phyloP scores from a whole-genome alignment of 2,113 vertebrate genomes.

The Urocitellus parryii region DNA sequence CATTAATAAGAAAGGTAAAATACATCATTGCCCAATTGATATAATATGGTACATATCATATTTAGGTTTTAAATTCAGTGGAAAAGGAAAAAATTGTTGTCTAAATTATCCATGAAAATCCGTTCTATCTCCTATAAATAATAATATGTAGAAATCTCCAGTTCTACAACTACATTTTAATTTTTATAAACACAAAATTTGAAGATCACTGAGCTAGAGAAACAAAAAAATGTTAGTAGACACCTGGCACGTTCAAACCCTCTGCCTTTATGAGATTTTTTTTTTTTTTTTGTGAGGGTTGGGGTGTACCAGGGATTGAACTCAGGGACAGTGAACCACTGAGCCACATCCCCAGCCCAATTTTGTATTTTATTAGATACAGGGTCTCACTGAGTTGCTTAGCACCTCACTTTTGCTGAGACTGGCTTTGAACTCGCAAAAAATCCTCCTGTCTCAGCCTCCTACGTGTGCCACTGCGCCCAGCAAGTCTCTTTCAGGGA shows the following conservation, averaged over 20 bases:
- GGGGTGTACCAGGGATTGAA: no score
- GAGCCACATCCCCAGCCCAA: no score
- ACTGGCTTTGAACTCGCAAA: no score
- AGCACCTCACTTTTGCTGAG: no score
- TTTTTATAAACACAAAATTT: conserved; percentile 43
- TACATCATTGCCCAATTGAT: background rate
- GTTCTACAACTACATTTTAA: background rate
- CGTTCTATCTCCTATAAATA: background rate
- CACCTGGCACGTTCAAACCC: background rate
- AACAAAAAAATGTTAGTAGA: background rate
- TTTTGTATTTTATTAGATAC: no score
- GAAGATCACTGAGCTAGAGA: background rate
- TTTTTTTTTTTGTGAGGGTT: no score
- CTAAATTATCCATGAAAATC: conserved; percentile 18
- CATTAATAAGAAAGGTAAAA: conserved; percentile 24
- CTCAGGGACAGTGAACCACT: no score
- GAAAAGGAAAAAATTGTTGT: background rate
- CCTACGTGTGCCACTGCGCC: no score
- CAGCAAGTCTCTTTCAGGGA: background rate
- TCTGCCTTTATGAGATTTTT: background rate
- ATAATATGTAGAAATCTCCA: background rate
- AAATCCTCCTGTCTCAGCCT: no score
- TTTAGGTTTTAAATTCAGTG: conserved; percentile 13
- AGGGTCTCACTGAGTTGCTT: no score
- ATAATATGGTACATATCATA: background rate